Base-by-base conservation (phyloP, 1,140 invertebrate species). In the Procambarus clarkii region DNA sequence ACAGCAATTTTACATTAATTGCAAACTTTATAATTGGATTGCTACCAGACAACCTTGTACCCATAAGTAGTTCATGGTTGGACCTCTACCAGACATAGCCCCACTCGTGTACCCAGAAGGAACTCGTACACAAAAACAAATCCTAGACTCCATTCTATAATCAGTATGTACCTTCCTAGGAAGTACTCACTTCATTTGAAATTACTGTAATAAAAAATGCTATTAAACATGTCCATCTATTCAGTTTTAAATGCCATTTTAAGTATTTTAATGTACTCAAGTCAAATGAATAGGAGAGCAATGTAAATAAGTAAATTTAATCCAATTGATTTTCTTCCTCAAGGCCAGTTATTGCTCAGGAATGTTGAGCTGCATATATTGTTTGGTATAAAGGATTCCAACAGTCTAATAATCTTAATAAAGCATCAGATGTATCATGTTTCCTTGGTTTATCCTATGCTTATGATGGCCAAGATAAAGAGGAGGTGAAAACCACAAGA, bases 171-270 rank as follows among this genome's bases (percentile, higher is more conserved):
- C 11, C 48, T 54, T 54, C 48, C 48, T 11, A 81, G 48, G 79
- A 45, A 81, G 79, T 81, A 81, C 79, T 81, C 79, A 81, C 79
- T 81, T 81, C 48, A 58, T 13, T 58, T 58, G n/a, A 58, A 54
- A 48, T 81, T 54, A 80, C 21, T 80, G 34, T 44, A 18, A 81
- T 81, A 3, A 21, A 81, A 13, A 24, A 54, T 58, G n/a, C 24
- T 50, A 50, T 45, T 11, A 21, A 34, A 2, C 21, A 18, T 74
- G n/a, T 74, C 4, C n/a, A 74, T 4, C 21, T 13, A 69, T 18
- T 21, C n/a, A 34, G 7, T 34, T 74, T 34, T 74, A 34, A 74
- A 34, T 74, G 34, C 8, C n/a, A 34, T 2, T 24, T 7, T 74
- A 74, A 24, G 4, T 74, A 18, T 34, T 74, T 34, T 74, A 15